A percentile compares a stretch with the other conserved stretches of the same genome.
phyloP scores from a whole-genome alignment of 2,888 invertebrate species.

The Eilema depressum region DNA sequence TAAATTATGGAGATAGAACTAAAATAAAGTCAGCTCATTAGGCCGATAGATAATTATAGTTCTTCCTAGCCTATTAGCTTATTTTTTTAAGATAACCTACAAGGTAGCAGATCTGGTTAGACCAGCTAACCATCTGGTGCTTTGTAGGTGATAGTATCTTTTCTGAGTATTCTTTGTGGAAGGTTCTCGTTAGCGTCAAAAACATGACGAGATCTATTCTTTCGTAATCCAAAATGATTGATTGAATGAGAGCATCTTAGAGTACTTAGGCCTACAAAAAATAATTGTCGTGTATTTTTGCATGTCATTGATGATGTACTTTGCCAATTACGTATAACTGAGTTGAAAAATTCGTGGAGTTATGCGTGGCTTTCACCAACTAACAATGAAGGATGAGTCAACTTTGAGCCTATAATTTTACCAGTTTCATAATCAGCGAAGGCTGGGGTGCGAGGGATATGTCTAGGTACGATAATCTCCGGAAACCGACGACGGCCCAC shows the following conservation, averaged over 20 bases:
- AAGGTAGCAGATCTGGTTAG: too few species aligned
- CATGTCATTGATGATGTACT: neutral
- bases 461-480: too few species aligned
- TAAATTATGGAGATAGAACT: neutral
- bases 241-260: slow-evolving; percentile 1
- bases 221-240: neutral
- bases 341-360: neutral
- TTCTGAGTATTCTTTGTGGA: neutral
- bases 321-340: neutral
- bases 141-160: neutral
- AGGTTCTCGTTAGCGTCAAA: neutral
- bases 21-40: neutral
- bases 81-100: too few species aligned
- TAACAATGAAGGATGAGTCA: neutral
- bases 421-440: neutral
- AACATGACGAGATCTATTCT: neutral
- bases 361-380: neutral
- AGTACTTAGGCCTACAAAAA: neutral
- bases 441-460: too few species aligned
- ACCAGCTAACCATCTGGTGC: neutral
- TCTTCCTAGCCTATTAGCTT: too few species aligned
- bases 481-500: too few species aligned
- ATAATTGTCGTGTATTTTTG: neutral
- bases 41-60: too few species aligned
- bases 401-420: neutral